Percentiles rank a stretch among this genome's conserved stretches.
Conservation (phyloP, 2,113 vertebrate genomes). For the Mormyrus lacerda region DNA sequence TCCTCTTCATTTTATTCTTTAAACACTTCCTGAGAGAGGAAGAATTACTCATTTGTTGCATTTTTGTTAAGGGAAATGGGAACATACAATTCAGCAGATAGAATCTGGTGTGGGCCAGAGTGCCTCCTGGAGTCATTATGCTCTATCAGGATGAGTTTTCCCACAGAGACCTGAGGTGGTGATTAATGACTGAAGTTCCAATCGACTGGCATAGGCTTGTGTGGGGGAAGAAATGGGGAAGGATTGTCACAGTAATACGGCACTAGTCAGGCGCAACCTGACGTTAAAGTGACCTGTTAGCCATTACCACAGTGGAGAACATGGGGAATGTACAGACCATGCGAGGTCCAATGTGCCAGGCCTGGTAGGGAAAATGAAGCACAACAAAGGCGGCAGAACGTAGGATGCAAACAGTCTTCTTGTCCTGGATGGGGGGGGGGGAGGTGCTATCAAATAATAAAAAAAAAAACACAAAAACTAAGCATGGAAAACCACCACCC, state of each 20-base stretch:
- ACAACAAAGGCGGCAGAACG: not conserved
- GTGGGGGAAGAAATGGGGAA: not conserved
- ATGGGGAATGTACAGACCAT: not conserved
- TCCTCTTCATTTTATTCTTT: slow-evolving; percentile 9
- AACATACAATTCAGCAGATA: slow-evolving; percentile 13
- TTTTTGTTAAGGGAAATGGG: slow-evolving; percentile 3
- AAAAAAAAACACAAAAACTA: not conserved
- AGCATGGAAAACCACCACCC: not conserved
- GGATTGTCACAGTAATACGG: not conserved
- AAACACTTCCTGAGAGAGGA: slow-evolving; percentile 16
- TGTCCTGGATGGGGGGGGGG: not conserved
- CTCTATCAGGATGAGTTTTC: not conserved
- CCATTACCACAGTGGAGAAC: not conserved
- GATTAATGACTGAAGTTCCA: not conserved
- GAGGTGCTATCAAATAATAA: not conserved
- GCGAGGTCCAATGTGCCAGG: not conserved
- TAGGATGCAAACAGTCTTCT: not conserved
- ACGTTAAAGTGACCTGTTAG: not conserved
- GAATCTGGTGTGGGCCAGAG: not conserved
- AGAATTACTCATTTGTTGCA: not conserved
- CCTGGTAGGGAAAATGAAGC: not conserved
- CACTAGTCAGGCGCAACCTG: not conserved
- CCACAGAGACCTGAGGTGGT: not conserved
- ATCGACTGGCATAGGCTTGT: not conserved
- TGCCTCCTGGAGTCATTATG: not conserved